phyloP scores from a whole-genome alignment of 1,140 invertebrate genomes.

The Manduca sexta region DNA sequence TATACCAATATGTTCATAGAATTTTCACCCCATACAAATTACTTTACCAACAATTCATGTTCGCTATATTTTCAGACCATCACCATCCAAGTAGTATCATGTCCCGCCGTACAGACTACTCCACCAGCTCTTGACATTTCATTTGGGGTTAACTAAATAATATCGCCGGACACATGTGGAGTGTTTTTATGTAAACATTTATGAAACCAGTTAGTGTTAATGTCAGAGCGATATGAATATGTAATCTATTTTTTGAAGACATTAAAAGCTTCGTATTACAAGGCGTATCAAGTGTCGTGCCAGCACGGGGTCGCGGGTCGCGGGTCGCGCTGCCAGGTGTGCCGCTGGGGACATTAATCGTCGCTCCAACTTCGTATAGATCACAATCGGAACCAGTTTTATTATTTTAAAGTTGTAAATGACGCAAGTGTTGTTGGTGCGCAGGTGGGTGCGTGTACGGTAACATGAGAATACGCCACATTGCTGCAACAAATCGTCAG shows the following conservation, averaged over 20 bases:
- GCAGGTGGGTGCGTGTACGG: slow-evolving; percentile 53
- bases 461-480: slow-evolving; percentile 23
- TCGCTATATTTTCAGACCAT: too few species aligned
- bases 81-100: too few species aligned
- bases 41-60: too few species aligned
- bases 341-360: slow-evolving; percentile 56
- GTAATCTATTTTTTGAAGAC: slow-evolving; percentile 21
- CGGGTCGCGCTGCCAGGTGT: slow-evolving; percentile 48
- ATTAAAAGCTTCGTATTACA: slow-evolving; percentile 30
- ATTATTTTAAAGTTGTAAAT: slow-evolving; percentile 72
- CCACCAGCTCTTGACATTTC: too few species aligned
- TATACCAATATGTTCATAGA: too few species aligned
- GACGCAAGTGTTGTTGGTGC: slow-evolving; percentile 62
- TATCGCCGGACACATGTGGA: too few species aligned
- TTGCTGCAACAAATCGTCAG: neutral
- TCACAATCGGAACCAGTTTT: slow-evolving; percentile 70
- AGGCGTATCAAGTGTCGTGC: slow-evolving; percentile 54
- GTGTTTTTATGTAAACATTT: too few species aligned
- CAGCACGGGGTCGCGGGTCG: slow-evolving; percentile 53
- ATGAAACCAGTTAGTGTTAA: slow-evolving; percentile 14
- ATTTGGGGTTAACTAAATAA: too few species aligned
- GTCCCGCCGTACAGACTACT: too few species aligned
- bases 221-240: slow-evolving; percentile 23
- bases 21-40: too few species aligned
- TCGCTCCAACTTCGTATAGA: slow-evolving; percentile 62